A percentile compares a stretch with the other conserved stretches of the same genome.
These are phyloP conservation scores for Cirrhinus molitorella DNA, from an alignment of 2,797 vertebrate species.

Conservation along the genomic window DNA sequence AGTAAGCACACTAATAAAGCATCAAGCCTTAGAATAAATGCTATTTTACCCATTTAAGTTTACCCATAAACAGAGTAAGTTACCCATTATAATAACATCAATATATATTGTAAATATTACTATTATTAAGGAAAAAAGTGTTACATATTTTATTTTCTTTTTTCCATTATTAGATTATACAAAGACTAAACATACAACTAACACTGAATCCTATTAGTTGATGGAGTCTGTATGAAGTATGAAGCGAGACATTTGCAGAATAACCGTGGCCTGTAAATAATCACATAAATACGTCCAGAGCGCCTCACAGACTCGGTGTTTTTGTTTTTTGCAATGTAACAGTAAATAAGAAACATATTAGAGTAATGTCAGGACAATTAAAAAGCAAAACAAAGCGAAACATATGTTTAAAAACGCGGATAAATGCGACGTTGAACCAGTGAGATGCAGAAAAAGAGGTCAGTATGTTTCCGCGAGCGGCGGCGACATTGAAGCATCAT, in stretches of 20 bases:
- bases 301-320: not conserved
- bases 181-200: not conserved
- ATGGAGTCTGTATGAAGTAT: not conserved
- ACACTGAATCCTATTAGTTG: not conserved
- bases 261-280: conserved; percentile 32
- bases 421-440: not conserved
- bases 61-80: not conserved
- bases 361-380: conserved; percentile 19
- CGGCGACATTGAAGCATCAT: conserved; percentile 52
- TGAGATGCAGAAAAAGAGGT: conserved; percentile 61
- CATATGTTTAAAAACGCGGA: not conserved
- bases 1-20: not conserved
- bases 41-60: not conserved
- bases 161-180: not conserved
- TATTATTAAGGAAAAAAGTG: not conserved
- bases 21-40: not conserved
- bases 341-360: not conserved
- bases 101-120: not conserved
- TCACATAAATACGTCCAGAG: not conserved
- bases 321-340: conserved; percentile 4
- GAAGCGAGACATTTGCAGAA: not conserved
- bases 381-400: not conserved
- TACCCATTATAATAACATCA: not conserved
- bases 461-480: conserved; percentile 63
- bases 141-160: not conserved